These are phyloP conservation scores for Corticium candelabrum DNA, from an alignment of 37 sponge, comb jelly and placozoan species.

Conservation along the genomic window DNA sequence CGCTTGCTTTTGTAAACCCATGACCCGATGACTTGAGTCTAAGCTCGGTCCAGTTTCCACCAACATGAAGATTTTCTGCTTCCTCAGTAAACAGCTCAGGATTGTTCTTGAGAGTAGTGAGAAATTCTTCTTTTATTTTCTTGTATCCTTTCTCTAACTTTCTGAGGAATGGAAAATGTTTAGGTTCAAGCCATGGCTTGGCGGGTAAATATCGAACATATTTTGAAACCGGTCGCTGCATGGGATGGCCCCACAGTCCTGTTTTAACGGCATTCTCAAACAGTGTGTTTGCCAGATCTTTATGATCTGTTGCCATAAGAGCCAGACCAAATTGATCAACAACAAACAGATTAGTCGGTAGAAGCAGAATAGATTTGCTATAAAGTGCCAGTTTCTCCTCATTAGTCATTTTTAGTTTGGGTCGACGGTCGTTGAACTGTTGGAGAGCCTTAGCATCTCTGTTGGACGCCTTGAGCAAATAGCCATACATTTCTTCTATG, in stretches of 20 bases:
- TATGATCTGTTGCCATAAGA: conserved; percentile 35
- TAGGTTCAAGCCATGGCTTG: conserved; percentile 69
- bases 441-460: conserved; percentile 29
- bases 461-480: background rate
- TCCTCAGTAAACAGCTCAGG: conserved; percentile 63
- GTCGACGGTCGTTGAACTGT: conserved; percentile 55
- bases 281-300: conserved; percentile 37
- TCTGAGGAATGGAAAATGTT: conserved; percentile 57
- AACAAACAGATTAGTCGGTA: conserved; percentile 76
- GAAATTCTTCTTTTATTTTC: conserved; percentile 51
- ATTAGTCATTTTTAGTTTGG: conserved; percentile 56
- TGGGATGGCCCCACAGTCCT: conserved; percentile 71
- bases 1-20: conserved; percentile 51
- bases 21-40: conserved; percentile 64
- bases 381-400: conserved; percentile 55
- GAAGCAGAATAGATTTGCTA: conserved; percentile 51
- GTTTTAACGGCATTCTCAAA: conserved; percentile 64
- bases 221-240: conserved; percentile 81
- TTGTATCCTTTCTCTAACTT: conserved; percentile 37
- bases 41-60: conserved; percentile 84
- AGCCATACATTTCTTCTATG: background rate
- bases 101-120: conserved; percentile 30
- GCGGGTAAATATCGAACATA: conserved; percentile 65
- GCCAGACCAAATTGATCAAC: conserved; percentile 79
- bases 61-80: conserved; percentile 72